Conservation (phyloP, 2,113 vertebrate genomes). For the Campylomormyrus numenius region DNA sequence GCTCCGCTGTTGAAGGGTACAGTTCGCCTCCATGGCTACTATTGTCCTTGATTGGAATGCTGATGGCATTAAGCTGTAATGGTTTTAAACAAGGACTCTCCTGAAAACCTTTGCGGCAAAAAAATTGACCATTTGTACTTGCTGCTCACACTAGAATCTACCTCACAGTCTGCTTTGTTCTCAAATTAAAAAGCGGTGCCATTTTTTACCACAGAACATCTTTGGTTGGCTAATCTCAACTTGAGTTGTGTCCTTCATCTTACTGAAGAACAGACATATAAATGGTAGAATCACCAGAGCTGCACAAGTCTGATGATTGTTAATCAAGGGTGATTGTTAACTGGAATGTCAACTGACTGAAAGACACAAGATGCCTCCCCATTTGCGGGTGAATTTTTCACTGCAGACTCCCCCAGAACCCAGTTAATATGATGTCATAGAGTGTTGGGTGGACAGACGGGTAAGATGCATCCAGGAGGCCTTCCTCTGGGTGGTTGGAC, state of each 20-base stretch:
- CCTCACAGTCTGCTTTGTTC: background rate
- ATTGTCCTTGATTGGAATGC: background rate
- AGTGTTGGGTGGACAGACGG: background rate
- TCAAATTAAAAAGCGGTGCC: background rate
- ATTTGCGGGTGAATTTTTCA: background rate
- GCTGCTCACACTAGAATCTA: background rate
- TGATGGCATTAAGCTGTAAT: background rate
- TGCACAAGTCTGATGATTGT: background rate
- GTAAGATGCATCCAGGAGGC: background rate
- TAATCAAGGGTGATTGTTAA: background rate
- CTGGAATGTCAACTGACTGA: background rate
- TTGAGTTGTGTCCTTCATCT: background rate
- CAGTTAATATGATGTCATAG: background rate
- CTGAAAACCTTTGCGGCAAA: background rate
- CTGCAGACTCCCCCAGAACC: background rate
- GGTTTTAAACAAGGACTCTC: background rate
- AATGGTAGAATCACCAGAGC: background rate
- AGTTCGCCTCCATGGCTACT: background rate
- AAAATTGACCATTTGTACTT: background rate
- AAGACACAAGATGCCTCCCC: background rate
- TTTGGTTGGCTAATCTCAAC: background rate
- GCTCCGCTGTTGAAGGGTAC: background rate
- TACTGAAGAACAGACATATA: background rate
- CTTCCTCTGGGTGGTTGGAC: background rate
- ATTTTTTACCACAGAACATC: background rate